These are phyloP conservation scores for Agrilus cyanescens DNA, from an alignment of 2,888 invertebrate genomes.

Conservation along the genomic window DNA sequence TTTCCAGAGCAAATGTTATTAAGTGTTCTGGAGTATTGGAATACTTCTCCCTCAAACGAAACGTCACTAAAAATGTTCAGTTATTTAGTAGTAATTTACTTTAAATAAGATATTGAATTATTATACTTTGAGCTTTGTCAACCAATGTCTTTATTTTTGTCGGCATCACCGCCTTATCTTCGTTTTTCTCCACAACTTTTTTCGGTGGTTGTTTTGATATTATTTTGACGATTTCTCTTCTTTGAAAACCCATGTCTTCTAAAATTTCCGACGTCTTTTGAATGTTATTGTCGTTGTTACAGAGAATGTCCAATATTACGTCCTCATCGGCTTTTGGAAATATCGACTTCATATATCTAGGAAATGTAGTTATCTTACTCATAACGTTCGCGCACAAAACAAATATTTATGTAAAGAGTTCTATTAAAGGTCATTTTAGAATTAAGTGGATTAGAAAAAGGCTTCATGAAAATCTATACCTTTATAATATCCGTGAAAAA, in stretches of 20 bases:
- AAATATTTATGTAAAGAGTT: background rate
- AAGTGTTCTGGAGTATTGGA: conserved; percentile 68
- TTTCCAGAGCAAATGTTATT: conserved; percentile 74
- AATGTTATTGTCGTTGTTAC: conserved; percentile 82
- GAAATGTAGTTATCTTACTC: conserved; percentile 20
- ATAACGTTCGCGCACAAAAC: background rate
- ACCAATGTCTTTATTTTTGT: conserved; percentile 54
- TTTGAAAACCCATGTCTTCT: conserved; percentile 69
- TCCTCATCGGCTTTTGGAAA: conserved; percentile 87
- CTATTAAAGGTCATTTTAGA: background rate
- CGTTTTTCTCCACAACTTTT: conserved; percentile 1
- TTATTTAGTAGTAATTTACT: too few species aligned
- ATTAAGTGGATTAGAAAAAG: background rate
- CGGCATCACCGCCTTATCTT: conserved; percentile 30
- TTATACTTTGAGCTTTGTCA: conserved; percentile 56
- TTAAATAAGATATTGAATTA: background rate
- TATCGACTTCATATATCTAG: conserved; percentile 80
- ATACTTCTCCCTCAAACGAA: conserved; percentile 58
- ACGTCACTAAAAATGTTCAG: conserved; percentile 47
- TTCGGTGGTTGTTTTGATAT: conserved; percentile 35
- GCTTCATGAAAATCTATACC: background rate
- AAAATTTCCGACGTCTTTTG: conserved; percentile 77
- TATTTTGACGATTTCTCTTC: conserved; percentile 52
- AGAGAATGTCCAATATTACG: conserved; percentile 67
- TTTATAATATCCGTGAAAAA: background rate